phyloP scores from a whole-genome alignment of 2,113 vertebrate species.

The Corapipo altera region DNA sequence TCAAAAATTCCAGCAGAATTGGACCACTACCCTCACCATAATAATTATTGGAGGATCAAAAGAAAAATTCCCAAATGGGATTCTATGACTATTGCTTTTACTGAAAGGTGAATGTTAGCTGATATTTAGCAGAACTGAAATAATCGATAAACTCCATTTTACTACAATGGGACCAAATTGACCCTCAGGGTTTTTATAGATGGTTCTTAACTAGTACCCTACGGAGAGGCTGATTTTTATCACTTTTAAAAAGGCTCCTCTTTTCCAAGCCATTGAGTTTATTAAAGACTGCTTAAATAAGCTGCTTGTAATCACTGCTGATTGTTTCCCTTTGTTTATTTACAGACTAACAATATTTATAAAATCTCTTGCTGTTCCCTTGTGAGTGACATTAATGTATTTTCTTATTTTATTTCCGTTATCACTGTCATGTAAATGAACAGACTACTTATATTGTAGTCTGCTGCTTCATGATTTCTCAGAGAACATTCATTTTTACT shows the following conservation, averaged over 20 bases:
- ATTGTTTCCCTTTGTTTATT: constrained; percentile 44
- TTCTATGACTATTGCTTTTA: neutral
- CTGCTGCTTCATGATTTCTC: neutral
- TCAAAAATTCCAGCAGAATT: neutral
- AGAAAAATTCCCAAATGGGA: neutral
- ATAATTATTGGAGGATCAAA: neutral
- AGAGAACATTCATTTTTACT: neutral
- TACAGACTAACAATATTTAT: constrained; percentile 33
- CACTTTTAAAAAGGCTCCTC: neutral
- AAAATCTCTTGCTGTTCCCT: neutral
- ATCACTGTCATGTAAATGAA: neutral
- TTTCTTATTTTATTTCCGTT: constrained; percentile 28
- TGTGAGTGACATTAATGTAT: constrained; percentile 22
- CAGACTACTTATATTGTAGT: neutral
- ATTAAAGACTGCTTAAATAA: constrained; percentile 38
- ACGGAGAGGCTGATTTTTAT: neutral
- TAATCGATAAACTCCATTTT: neutral
- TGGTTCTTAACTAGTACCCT: neutral
- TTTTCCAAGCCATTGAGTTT: neutral
- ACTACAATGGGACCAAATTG: neutral
- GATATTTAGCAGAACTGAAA: neutral
- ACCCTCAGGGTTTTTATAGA: neutral
- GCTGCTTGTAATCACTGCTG: constrained; percentile 39
- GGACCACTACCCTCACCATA: neutral
- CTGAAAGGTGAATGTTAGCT: neutral